Base-by-base conservation (phyloP, 2,113 vertebrate genomes). In the Phaethornis superciliosus region DNA sequence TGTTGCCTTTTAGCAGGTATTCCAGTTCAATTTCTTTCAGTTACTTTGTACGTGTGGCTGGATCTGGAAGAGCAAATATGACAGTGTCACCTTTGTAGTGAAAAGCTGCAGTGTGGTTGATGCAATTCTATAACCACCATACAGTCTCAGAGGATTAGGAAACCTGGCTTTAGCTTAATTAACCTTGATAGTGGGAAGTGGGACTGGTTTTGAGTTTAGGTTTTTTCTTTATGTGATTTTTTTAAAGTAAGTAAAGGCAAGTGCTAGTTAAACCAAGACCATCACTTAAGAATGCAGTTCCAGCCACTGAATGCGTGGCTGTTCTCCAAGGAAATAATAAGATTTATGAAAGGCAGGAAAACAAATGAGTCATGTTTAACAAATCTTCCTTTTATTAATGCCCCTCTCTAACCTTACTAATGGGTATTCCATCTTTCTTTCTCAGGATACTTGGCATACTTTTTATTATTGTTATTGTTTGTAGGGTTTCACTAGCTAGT, bases 361-460 rank as follows among this genome's bases (percentile, higher is more conserved):
- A 35, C 23, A 40, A 64, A 69, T 64, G 55, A 78, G 60, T 87
- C 76, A 64, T 35, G 44, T 91, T 94, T 80, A 83, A 68, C 67
- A 82, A 49, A 82, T 90, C 86, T 91, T 88, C 44, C 49, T 76
- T 87, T 89, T 95, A 84, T 70, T 49, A 92, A 74, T 90, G 83
- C 44, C 16, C 9, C 37, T 94, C 37, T 79, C 67, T 92, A 94
- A 82, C 85, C 88, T 84, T 72, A 42, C 72, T 88, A 93, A 88
- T 70, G 85, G 58, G 20, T 75, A 55, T 23, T 91, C 55, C 7
- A 17, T 88, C 84, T 92, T n/a, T 81, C 59, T 83, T 46, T 88
- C 58, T 76, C 42, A 27, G 51, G 47, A 28, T 33, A 26, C 33
- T 76, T 94, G 81, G 32, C 72, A 65, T 47, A 10, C 18, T 78